Conservation (phyloP, 1,140 invertebrate genomes). For the Zaprionus camerounensis region DNA sequence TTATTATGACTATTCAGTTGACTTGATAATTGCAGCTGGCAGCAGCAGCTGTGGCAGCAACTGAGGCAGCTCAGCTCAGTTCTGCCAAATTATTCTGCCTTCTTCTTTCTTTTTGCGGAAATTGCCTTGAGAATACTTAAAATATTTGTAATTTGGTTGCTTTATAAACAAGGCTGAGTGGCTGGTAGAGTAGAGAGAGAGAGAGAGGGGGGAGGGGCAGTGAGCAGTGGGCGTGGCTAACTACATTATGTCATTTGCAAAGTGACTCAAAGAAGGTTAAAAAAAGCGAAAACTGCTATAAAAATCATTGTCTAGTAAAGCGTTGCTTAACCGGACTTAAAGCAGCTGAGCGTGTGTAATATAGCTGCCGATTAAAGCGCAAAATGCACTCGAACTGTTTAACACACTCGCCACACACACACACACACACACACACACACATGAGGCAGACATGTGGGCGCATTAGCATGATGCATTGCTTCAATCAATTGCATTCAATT, state of each 20-base stretch:
- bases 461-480: conserved; percentile 49
- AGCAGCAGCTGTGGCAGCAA: background rate
- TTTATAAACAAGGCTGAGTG: background rate
- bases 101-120: background rate
- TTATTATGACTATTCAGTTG: background rate
- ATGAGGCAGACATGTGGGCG: background rate
- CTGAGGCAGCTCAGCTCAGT: background rate
- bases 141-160: background rate
- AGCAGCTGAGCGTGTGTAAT: background rate
- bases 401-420: background rate
- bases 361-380: background rate
- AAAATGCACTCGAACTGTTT: conserved; percentile 12
- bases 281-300: background rate
- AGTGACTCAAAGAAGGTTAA: background rate
- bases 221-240: conserved; percentile 1
- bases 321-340: background rate
- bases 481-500: conserved; percentile 46
- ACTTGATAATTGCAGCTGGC: background rate
- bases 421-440: background rate
- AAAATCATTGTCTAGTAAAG: background rate
- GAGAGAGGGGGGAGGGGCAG: background rate
- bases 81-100: background rate
- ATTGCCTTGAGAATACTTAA: background rate
- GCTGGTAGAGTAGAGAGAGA: background rate
- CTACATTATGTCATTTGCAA: background rate